Percentiles rank a stretch among this genome's conserved stretches.
Conservation (phyloP, 2,113 vertebrate genomes). For the Melanostigma gelatinosum region DNA sequence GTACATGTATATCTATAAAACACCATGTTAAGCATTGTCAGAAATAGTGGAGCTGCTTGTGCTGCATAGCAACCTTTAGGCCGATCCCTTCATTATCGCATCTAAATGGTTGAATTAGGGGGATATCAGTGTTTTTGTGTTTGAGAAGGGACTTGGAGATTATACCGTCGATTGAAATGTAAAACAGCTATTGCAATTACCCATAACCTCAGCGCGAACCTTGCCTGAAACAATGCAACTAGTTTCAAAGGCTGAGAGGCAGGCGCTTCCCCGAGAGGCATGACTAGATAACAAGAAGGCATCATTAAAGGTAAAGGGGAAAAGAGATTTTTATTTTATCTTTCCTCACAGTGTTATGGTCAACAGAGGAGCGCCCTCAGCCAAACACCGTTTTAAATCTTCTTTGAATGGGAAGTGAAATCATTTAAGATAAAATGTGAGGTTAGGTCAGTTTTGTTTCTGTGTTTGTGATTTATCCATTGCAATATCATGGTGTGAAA, state of each 20-base stretch:
- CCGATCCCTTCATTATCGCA: slow-evolving; percentile 56
- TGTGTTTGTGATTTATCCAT: slow-evolving; percentile 43
- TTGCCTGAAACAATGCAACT: slow-evolving; percentile 76
- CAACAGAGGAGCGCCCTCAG: slow-evolving; percentile 35
- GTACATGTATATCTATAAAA: slow-evolving; percentile 14
- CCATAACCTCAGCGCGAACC: slow-evolving; percentile 78
- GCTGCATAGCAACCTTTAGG: slow-evolving; percentile 30
- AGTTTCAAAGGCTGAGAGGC: slow-evolving; percentile 77
- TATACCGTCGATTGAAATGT: slow-evolving; percentile 78
- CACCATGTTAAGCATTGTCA: slow-evolving; percentile 15
- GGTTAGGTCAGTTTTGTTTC: slow-evolving; percentile 36
- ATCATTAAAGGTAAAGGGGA: slow-evolving; percentile 72
- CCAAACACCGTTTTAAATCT: slow-evolving; percentile 44
- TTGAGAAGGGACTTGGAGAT: slow-evolving; percentile 67
- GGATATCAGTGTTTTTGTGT: slow-evolving; percentile 73
- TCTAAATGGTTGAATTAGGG: slow-evolving; percentile 66
- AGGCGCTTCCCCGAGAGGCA: slow-evolving; percentile 70
- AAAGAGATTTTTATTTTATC: slow-evolving; percentile 43
- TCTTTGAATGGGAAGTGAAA: slow-evolving; percentile 35
- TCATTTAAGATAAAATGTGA: slow-evolving; percentile 51
- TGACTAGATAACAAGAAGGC: slow-evolving; percentile 67
- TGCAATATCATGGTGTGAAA: slow-evolving; percentile 37
- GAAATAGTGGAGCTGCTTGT: slow-evolving; percentile 18
- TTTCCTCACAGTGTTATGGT: slow-evolving; percentile 44
- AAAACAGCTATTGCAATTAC: slow-evolving; percentile 80